Conservation (phyloP, 1,140 invertebrate species). For the Zelostemma sp. region DNA sequence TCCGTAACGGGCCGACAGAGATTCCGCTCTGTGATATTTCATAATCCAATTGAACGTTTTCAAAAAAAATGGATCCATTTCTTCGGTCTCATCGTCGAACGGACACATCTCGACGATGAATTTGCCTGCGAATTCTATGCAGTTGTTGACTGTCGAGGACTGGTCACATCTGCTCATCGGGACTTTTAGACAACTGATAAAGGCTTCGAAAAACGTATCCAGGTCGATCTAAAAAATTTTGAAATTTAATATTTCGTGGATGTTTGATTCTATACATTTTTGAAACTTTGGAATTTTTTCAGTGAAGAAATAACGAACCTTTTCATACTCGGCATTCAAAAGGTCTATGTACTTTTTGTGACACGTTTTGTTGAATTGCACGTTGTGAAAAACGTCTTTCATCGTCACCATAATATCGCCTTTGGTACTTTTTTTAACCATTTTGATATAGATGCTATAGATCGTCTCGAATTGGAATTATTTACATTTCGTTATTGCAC, state of each 20-base stretch:
- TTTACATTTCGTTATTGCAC: too few species aligned
- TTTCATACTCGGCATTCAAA: conserved; percentile 72
- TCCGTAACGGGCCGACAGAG: conserved; percentile 58
- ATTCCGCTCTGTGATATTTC: conserved; percentile 71
- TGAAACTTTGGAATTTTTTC: neutral
- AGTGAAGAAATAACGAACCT: conserved; percentile 57
- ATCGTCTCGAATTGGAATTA: too few species aligned
- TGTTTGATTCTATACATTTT: neutral
- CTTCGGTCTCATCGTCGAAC: conserved; percentile 39
- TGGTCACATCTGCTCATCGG: conserved; percentile 54
- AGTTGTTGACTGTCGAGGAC: conserved; percentile 68
- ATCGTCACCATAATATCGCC: too few species aligned
- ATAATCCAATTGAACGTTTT: conserved; percentile 57
- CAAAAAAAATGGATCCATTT: conserved; percentile 54
- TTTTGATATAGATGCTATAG: too few species aligned
- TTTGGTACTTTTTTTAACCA: too few species aligned
- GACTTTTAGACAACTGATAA: conserved; percentile 51
- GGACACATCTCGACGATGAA: conserved; percentile 64
- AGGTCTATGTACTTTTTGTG: conserved; percentile 75
- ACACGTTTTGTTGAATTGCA: conserved; percentile 73
- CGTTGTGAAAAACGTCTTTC: conserved; percentile 26
- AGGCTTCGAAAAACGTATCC: conserved; percentile 49
- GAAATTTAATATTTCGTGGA: neutral
- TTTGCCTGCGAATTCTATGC: conserved; percentile 72
- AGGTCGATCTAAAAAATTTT: conserved; percentile 42